These are phyloP conservation scores for Scrobipalpa costella DNA, from an alignment of 2,888 invertebrate species.

Conservation along the genomic window DNA sequence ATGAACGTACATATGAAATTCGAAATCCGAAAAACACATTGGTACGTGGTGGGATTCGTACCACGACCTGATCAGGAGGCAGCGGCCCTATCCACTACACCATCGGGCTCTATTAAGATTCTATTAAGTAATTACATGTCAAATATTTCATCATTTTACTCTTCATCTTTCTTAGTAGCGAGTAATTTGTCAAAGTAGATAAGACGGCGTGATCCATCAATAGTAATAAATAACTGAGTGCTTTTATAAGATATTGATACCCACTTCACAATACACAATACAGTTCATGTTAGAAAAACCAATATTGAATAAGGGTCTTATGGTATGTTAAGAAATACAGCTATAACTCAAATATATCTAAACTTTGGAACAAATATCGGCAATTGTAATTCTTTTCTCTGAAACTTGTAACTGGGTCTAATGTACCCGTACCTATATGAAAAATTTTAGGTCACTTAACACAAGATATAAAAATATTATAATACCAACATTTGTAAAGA, in stretches of 20 bases:
- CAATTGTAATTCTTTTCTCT: conserved; percentile 51
- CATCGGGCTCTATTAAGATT: too few relatives aligned
- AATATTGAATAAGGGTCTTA: conserved; percentile 39
- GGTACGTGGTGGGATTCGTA: too few relatives aligned
- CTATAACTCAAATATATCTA: conserved; percentile 49
- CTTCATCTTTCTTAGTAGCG: background rate
- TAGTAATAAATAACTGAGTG: background rate
- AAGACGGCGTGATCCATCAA: background rate
- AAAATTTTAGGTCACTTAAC: too few relatives aligned
- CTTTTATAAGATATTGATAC: background rate
- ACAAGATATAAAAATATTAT: too few relatives aligned
- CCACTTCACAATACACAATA: conserved; percentile 3
- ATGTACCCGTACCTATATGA: too few relatives aligned
- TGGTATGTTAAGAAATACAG: conserved; percentile 42
- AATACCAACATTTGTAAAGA: too few relatives aligned
- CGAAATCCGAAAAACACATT: too few relatives aligned
- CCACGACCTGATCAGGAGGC: too few relatives aligned
- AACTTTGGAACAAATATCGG: conserved; percentile 60
- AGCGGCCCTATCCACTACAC: too few relatives aligned
- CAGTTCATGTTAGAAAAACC: conserved; percentile 17
- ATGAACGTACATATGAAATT: too few relatives aligned
- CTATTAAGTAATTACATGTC: too few relatives aligned
- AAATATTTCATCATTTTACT: background rate
- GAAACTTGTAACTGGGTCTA: background rate
- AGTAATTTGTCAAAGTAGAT: too few relatives aligned